phyloP scores from a whole-genome alignment of 2,888 invertebrate genomes.

The Thereva nobilitata region DNA sequence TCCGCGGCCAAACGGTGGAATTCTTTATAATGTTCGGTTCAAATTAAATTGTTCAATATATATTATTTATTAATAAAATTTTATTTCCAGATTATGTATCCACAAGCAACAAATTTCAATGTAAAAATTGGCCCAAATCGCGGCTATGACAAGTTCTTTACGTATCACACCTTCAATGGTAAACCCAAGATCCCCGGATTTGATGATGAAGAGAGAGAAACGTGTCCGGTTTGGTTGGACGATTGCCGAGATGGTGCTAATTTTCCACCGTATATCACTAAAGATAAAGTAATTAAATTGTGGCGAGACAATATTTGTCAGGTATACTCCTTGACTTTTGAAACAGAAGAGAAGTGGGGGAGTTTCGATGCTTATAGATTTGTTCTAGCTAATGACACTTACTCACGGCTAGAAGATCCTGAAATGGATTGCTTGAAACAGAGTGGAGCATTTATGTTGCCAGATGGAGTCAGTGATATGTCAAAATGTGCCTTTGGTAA shows the following conservation, averaged over 20 bases:
- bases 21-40: conserved; percentile 60
- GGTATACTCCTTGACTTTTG: conserved; percentile 35
- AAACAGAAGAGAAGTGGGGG: conserved; percentile 51
- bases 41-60: conserved; percentile 52
- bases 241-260: conserved; percentile 43
- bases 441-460: conserved; percentile 56
- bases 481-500: conserved; percentile 71
- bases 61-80: neutral
- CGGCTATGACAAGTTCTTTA: conserved; percentile 52
- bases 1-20: conserved; percentile 67
- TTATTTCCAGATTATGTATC: neutral
- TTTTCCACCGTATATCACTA: conserved; percentile 38
- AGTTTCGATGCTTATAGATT: conserved; percentile 64
- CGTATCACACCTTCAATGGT: conserved; percentile 48
- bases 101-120: conserved; percentile 37
- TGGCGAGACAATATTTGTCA: conserved; percentile 64
- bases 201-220: neutral
- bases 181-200: conserved; percentile 38
- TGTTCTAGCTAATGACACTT: conserved; percentile 62
- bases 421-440: conserved; percentile 65
- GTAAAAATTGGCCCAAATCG: conserved; percentile 49
- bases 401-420: conserved; percentile 60
- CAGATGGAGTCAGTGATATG: conserved; percentile 68
- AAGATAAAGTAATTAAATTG: conserved; percentile 46
- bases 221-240: conserved; percentile 36